phyloP scores from a whole-genome alignment of 1,140 invertebrate genomes.

The Drosophila subpulchrella region DNA sequence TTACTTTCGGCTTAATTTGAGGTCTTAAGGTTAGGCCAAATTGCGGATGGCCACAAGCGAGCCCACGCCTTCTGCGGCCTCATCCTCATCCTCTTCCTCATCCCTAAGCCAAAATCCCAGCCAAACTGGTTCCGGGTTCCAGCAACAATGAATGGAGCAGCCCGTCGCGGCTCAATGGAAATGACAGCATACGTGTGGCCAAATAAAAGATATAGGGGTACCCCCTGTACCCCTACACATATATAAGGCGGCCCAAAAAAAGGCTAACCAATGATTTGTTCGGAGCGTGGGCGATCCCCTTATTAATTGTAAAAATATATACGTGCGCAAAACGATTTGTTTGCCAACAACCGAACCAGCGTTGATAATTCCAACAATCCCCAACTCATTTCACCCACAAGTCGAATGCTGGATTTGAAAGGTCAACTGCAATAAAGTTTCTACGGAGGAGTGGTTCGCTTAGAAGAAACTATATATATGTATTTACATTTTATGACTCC shows the following conservation, averaged over 20 bases:
- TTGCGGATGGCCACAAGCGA: conserved; percentile 70
- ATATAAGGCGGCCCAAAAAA: conserved; percentile 25
- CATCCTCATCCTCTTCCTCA: conserved; percentile 4
- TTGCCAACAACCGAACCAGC: conserved; percentile 18
- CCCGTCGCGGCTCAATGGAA: conserved; percentile 42
- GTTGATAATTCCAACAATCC: conserved; percentile 39
- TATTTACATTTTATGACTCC: conserved; percentile 41
- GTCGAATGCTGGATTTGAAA: conserved; percentile 52
- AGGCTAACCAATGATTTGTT: conserved; percentile 42
- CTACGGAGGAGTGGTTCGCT: conserved; percentile 47
- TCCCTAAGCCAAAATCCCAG: neutral
- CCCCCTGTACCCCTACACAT: neutral
- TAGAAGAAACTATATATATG: conserved; percentile 2
- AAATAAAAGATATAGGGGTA: conserved; percentile 31
- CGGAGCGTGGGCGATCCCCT: conserved; percentile 55
- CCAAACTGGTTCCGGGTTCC: conserved; percentile 57
- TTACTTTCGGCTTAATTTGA: conserved; percentile 73
- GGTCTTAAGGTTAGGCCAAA: conserved; percentile 71
- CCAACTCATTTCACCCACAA: conserved; percentile 47
- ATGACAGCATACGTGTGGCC: conserved; percentile 78
- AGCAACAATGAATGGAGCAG: conserved; percentile 52
- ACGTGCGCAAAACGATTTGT: conserved; percentile 27
- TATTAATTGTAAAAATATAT: conserved; percentile 69
- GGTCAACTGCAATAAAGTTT: conserved; percentile 58
- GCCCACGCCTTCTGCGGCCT: conserved; percentile 60